Evolutionary conservation across 2,888 invertebrate genomes (phyloP).

Genomic region (Amphipyra tragopoginis): DNA sequence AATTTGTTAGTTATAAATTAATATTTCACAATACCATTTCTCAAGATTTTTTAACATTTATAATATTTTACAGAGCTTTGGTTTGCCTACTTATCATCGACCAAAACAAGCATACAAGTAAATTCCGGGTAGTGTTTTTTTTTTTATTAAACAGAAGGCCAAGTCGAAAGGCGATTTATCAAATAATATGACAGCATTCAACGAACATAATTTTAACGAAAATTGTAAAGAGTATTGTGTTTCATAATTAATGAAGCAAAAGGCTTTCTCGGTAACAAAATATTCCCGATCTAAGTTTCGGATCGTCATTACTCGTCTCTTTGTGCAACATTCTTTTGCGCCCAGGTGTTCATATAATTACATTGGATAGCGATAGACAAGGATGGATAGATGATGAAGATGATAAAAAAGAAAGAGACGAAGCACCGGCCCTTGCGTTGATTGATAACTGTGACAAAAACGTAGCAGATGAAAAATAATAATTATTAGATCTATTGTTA

Average conservation of each 20-base stretch:
- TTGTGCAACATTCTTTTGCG: constrained; percentile 90
- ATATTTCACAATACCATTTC: constrained; percentile 10
- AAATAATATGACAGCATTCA: constrained; percentile 85
- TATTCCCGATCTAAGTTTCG: constrained; percentile 88
- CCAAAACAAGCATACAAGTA: constrained; percentile 19
- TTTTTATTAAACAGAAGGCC: constrained; percentile 76
- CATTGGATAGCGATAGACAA: constrained; percentile 77
- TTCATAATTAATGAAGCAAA: constrained; percentile 90
- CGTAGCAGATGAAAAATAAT: constrained; percentile 90
- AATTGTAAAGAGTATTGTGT: constrained; percentile 88
- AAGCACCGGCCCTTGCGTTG: constrained; percentile 82
- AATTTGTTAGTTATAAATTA: constrained; percentile 5
- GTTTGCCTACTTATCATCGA: constrained; percentile 17
- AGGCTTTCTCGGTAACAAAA: constrained; percentile 89
- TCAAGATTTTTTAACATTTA: not conserved
- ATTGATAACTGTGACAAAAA: constrained; percentile 91
- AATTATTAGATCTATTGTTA: constrained; percentile 89
- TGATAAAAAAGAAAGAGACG: constrained; percentile 68
- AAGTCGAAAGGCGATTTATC: constrained; percentile 78
- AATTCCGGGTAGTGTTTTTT: constrained; percentile 44
- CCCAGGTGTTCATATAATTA: constrained; percentile 90
- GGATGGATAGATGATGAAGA: constrained; percentile 67
- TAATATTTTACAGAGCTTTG: constrained; percentile 1
- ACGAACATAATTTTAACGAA: constrained; percentile 85
- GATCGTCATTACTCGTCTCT: constrained; percentile 88